Evolutionary conservation across 2,888 invertebrate genomes (phyloP).

Genomic region (Cryptocephalus primarius): DNA sequence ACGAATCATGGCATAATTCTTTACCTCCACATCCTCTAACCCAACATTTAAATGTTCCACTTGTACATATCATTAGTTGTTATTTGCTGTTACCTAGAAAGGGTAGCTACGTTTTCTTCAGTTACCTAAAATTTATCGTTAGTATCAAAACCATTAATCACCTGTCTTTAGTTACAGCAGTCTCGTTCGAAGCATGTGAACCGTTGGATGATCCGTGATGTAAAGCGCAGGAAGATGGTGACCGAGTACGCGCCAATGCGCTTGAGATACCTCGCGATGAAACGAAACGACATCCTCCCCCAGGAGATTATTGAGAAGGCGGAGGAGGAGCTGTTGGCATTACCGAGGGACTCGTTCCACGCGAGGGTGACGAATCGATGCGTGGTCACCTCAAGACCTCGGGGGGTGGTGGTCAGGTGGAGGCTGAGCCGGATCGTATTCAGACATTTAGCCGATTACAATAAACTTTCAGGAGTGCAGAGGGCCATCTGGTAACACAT

Average conservation of each 20-base stretch:
- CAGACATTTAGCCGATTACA: conserved; percentile 86
- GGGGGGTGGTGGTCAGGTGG: conserved; percentile 72
- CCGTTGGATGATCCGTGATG: conserved; percentile 78
- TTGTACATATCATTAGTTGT: no score
- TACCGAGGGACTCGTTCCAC: conserved; percentile 63
- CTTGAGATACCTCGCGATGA: conserved; percentile 68
- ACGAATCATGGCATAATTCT: no score
- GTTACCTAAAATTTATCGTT: not conserved
- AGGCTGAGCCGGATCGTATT: conserved; percentile 84
- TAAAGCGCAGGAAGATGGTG: conserved; percentile 65
- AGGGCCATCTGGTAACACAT: conserved; percentile 77
- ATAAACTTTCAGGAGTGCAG: conserved; percentile 82
- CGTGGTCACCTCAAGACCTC: conserved; percentile 76
- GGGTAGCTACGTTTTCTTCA: no score
- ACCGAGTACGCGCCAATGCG: conserved; percentile 66
- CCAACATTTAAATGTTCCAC: no score
- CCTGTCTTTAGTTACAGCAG: conserved; percentile 51
- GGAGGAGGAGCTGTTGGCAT: conserved; percentile 57
- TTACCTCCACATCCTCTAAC: no score
- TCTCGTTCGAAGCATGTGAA: conserved; percentile 68
- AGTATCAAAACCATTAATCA: not conserved
- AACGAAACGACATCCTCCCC: conserved; percentile 80
- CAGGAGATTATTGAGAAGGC: conserved; percentile 68
- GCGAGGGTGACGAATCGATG: conserved; percentile 66
- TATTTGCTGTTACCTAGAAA: no score